These are phyloP conservation scores for Paedocypris sp. DNA, from an alignment of 2,113 vertebrate species.

Conservation along the genomic window DNA sequence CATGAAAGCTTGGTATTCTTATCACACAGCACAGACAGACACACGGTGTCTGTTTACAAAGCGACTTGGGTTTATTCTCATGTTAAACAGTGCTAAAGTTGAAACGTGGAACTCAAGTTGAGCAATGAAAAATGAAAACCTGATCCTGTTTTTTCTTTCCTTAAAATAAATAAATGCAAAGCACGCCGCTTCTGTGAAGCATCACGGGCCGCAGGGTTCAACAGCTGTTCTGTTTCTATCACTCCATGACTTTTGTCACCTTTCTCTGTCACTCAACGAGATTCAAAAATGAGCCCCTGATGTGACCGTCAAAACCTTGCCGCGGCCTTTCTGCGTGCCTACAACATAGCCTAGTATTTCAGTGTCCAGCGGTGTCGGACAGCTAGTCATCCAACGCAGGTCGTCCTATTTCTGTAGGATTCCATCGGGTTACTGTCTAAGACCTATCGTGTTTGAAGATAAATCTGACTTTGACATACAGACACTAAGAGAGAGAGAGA, in stretches of 20 bases:
- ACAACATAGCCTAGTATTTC: background rate
- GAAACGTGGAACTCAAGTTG: background rate
- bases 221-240: background rate
- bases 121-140: background rate
- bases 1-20: background rate
- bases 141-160: too few relatives aligned
- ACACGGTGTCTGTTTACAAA: background rate
- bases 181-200: too few relatives aligned
- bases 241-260: background rate
- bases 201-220: background rate
- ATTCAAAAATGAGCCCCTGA: background rate
- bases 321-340: background rate
- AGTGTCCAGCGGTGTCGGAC: background rate
- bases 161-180: too few relatives aligned
- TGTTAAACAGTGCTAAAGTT: background rate
- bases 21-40: background rate
- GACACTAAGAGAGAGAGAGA: too few relatives aligned
- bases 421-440: too few relatives aligned
- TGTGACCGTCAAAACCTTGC: background rate
- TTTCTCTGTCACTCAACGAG: background rate
- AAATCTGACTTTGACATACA: too few relatives aligned
- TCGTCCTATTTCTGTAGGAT: too few relatives aligned
- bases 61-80: background rate
- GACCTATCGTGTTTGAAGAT: too few relatives aligned
- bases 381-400: too few relatives aligned